A percentile compares a stretch with the other conserved stretches of the same genome.
These are phyloP conservation scores for Agriotes lineatus DNA, from an alignment of 2,888 invertebrate species.

Conservation along the genomic window DNA sequence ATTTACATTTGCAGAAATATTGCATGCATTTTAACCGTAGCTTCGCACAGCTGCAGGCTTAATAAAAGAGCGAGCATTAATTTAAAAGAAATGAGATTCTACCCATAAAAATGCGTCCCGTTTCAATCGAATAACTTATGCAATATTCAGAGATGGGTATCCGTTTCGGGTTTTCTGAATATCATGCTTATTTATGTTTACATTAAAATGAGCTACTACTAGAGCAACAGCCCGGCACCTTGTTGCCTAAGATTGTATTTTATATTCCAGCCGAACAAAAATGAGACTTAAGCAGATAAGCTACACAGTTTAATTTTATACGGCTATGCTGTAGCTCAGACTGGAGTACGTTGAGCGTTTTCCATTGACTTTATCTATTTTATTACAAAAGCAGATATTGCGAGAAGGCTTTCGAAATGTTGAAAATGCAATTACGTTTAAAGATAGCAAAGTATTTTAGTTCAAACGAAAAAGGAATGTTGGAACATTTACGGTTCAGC, in stretches of 20 bases:
- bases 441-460: neutral
- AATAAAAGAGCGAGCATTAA: conserved; percentile 36
- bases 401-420: neutral
- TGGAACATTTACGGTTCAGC: conserved; percentile 4
- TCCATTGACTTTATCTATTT: no score
- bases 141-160: conserved; percentile 25
- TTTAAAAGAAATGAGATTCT: conserved; percentile 37
- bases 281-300: no score
- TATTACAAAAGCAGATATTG: neutral
- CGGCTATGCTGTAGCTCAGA: no score
- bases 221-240: conserved; percentile 17
- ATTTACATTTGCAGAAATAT: conserved; percentile 37
- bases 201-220: conserved; percentile 25
- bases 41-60: conserved; percentile 33
- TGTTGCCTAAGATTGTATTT: conserved; percentile 9
- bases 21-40: conserved; percentile 30
- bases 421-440: conserved; percentile 7
- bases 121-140: conserved; percentile 32
- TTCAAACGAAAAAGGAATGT: conserved; percentile 19
- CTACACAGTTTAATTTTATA: no score
- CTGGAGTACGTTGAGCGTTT: no score
- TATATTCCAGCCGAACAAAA: neutral
- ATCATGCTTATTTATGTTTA: conserved; percentile 28
- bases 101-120: conserved; percentile 31
- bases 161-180: conserved; percentile 26